These are phyloP conservation scores for Pristiophorus japonicus DNA, from an alignment of 2,113 vertebrate species.

Conservation along the genomic window DNA sequence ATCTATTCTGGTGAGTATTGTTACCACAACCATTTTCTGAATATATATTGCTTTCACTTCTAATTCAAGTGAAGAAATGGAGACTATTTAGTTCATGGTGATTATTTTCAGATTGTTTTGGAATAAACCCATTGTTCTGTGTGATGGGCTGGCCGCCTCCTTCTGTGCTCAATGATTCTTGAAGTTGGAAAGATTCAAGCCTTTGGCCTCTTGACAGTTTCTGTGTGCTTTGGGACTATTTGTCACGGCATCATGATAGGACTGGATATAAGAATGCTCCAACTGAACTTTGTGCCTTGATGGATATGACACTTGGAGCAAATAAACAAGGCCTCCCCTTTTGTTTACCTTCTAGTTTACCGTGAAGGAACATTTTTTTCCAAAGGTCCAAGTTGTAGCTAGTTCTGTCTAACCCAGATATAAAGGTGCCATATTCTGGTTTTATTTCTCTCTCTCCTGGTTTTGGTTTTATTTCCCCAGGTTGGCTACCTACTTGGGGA, in stretches of 20 bases:
- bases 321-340: neutral
- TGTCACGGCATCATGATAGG: neutral
- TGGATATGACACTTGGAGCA: neutral
- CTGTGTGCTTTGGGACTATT: neutral
- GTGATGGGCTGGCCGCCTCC: neutral
- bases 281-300: neutral
- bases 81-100: neutral
- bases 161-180: neutral
- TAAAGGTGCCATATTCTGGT: neutral
- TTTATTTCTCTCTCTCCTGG: too few relatives aligned
- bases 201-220: neutral
- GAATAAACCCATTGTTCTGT: neutral
- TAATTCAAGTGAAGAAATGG: neutral
- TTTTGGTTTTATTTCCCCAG: neutral
- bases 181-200: neutral
- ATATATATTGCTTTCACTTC: neutral
- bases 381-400: neutral
- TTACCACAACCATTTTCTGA: neutral
- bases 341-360: neutral
- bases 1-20: neutral
- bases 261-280: neutral
- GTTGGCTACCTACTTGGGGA: neutral
- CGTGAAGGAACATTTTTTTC: neutral
- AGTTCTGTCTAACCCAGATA: neutral
- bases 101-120: neutral